These are phyloP conservation scores for Dipodomys spectabilis DNA, from an alignment of 2,113 vertebrate genomes.

Conservation along the genomic window DNA sequence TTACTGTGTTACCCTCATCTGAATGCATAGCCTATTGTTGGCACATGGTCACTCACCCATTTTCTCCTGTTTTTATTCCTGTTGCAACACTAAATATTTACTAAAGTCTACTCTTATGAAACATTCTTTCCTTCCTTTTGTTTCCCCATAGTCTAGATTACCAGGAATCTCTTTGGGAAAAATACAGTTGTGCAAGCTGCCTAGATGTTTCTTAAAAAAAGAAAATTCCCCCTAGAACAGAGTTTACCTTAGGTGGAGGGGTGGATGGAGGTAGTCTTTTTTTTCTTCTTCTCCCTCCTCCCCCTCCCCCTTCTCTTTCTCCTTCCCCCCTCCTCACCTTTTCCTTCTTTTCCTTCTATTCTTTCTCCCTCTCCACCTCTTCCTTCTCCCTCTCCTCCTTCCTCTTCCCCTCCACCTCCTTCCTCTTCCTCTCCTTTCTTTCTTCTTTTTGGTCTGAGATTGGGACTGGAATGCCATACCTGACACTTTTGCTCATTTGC, in stretches of 20 bases:
- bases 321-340: too few species aligned
- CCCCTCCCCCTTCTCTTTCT: too few species aligned
- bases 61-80: constrained; percentile 54
- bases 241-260: constrained; percentile 15
- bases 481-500: too few species aligned
- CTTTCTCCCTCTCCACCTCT: too few species aligned
- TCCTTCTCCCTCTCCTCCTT: too few species aligned
- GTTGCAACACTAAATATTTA: constrained; percentile 57
- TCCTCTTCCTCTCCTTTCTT: too few species aligned
- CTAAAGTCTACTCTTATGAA: constrained; percentile 45
- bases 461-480: too few species aligned
- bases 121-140: not conserved
- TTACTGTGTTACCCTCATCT: constrained; percentile 17
- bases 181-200: not conserved
- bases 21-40: constrained; percentile 21
- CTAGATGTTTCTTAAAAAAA: not conserved
- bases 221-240: constrained; percentile 13
- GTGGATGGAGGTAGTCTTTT: not conserved
- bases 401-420: too few species aligned
- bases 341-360: too few species aligned
- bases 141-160: constrained; percentile 28
- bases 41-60: not conserved
- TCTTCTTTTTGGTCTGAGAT: too few species aligned
- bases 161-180: constrained; percentile 8
- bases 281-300: not conserved